phyloP scores from a whole-genome alignment of 2,888 invertebrate species.

The Caenorhabditis doughertyi region DNA sequence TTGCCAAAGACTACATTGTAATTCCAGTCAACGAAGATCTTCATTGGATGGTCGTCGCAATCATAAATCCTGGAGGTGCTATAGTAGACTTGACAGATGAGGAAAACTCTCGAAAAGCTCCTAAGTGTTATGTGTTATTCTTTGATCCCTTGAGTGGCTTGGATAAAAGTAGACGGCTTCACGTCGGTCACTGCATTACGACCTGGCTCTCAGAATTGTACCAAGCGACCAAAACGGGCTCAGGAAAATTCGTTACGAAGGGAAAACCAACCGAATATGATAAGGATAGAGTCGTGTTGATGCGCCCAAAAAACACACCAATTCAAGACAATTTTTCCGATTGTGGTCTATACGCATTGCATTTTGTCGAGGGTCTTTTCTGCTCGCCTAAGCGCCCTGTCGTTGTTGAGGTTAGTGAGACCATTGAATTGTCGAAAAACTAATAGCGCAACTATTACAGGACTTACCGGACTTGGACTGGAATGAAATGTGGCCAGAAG shows the following conservation, averaged over 20 bases:
- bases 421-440: too few relatives aligned
- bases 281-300: constrained; percentile 5
- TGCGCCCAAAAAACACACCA: constrained; percentile 85
- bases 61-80: constrained; percentile 91
- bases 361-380: constrained; percentile 94
- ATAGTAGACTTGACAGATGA: constrained; percentile 89
- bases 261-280: constrained; percentile 10
- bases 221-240: constrained; percentile 15
- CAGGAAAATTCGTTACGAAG: constrained; percentile 2
- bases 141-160: constrained; percentile 56
- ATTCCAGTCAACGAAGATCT: constrained; percentile 97
- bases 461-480: constrained; percentile 53
- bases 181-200: constrained; percentile 31
- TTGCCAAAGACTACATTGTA: constrained; percentile 95
- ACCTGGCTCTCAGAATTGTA: constrained; percentile 18
- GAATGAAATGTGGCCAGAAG: constrained; percentile 29
- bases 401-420: constrained; percentile 34
- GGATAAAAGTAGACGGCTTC: constrained; percentile 32
- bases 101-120: constrained; percentile 80
- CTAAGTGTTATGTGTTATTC: constrained; percentile 47
- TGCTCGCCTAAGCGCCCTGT: constrained; percentile 25
- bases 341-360: constrained; percentile 95
- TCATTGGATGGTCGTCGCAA: constrained; percentile 88
- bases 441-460: too few relatives aligned
- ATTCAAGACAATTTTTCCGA: constrained; percentile 98